Conservation (phyloP, 2,888 invertebrate species). For the Eutolmus rufibarbis region DNA sequence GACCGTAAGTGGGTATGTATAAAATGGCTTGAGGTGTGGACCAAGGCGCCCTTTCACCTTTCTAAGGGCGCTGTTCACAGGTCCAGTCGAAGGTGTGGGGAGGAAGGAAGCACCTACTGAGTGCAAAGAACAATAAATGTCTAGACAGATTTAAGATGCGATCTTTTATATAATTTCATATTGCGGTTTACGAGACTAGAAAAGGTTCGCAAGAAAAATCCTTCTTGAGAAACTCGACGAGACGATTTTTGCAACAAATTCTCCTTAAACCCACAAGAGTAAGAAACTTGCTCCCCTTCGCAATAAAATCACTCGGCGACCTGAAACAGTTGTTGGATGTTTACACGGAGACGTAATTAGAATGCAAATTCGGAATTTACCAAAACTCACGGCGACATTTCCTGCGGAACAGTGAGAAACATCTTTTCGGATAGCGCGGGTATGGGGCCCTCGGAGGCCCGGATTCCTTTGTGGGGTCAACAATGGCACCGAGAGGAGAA, state of each 20-base stretch:
- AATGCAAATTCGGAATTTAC: constrained; percentile 43
- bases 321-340: constrained; percentile 42
- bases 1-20: constrained; percentile 24
- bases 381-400: constrained; percentile 25
- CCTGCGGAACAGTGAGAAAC: neutral
- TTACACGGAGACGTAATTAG: constrained; percentile 44
- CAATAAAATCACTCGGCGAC: neutral
- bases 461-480: neutral
- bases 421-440: constrained; percentile 3
- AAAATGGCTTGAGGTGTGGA: constrained; percentile 39
- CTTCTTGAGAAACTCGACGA: neutral
- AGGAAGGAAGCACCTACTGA: constrained; percentile 24
- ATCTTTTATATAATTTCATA: constrained; percentile 44
- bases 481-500: constrained; percentile 22
- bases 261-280: neutral
- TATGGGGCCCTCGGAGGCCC: neutral
- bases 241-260: neutral
- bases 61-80: neutral
- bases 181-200: neutral
- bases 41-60: constrained; percentile 14
- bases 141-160: constrained; percentile 46
- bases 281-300: neutral
- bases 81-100: neutral
- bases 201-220: neutral
- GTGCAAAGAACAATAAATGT: constrained; percentile 47